Evolutionary conservation across 1,140 invertebrate genomes (phyloP).

Genomic region (Nymphalis io): DNA sequence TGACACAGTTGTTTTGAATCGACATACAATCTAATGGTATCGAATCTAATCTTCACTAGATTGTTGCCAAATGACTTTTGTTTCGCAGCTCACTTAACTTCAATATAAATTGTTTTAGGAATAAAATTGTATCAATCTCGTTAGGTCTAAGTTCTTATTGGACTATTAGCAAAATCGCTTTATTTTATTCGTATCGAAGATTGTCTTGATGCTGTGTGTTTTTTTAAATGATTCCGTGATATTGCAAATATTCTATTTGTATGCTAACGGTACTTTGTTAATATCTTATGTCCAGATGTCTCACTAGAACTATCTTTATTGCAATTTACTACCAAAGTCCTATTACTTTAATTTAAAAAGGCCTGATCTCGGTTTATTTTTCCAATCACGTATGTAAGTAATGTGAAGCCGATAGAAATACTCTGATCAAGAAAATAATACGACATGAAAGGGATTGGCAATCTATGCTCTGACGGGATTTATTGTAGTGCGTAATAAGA

Average conservation of each 20-base stretch:
- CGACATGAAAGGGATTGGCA: conserved; percentile 40
- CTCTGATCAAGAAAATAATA: conserved; percentile 40
- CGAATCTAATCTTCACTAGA: conserved; percentile 21
- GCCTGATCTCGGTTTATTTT: conserved; percentile 35
- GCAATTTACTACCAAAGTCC: conserved; percentile 28
- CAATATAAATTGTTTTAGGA: conserved; percentile 31
- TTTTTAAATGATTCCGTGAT: not conserved
- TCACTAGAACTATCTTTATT: conserved; percentile 25
- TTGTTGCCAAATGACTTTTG: conserved; percentile 40
- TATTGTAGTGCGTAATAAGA: conserved; percentile 32
- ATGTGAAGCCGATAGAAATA: conserved; percentile 42
- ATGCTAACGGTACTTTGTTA: not conserved
- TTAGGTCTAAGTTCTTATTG: not conserved
- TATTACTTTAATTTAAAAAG: conserved; percentile 36
- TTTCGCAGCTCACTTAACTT: conserved; percentile 32
- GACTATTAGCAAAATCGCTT: not conserved
- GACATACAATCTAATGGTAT: not conserved
- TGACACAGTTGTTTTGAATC: not conserved
- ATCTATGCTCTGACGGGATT: conserved; percentile 34
- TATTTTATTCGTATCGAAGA: not conserved
- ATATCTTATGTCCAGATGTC: conserved; percentile 18
- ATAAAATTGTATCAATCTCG: conserved; percentile 33
- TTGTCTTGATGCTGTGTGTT: not conserved
- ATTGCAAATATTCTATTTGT: not conserved
- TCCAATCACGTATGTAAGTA: conserved; percentile 45